Evolutionary conservation across 1,140 invertebrate genomes (phyloP).

Genomic region (Phymastichus coffea): DNA sequence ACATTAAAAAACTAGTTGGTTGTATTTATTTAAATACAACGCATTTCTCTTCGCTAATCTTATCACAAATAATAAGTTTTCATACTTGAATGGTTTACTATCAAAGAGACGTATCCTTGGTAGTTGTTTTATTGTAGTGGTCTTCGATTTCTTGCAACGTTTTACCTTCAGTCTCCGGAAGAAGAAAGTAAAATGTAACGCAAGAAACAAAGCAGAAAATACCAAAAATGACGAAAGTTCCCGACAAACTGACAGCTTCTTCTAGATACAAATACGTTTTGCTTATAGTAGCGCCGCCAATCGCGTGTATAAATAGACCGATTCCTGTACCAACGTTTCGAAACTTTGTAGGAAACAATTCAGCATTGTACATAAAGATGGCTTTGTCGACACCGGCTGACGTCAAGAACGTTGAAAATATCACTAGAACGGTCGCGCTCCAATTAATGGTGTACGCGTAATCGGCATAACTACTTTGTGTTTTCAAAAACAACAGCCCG

Average conservation of each 20-base stretch:
- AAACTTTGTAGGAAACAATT: background rate
- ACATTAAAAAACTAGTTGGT: no score
- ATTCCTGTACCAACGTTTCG: background rate
- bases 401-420: background rate
- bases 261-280: background rate
- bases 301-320: background rate
- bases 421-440: background rate
- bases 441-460: no score
- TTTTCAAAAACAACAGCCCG: background rate
- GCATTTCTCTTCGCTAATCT: conserved; percentile 31
- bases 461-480: background rate
- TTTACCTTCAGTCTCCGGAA: no score
- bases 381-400: background rate
- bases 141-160: background rate
- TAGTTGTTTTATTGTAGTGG: no score
- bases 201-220: background rate
- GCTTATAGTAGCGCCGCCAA: background rate
- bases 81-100: no score
- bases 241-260: background rate
- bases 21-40: no score
- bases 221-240: background rate
- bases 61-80: conserved; percentile 26
- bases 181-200: background rate
- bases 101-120: no score
- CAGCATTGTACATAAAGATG: background rate